Evolutionary conservation across 2,113 vertebrate species (phyloP).

Genomic region (Numenius arquata): DNA sequence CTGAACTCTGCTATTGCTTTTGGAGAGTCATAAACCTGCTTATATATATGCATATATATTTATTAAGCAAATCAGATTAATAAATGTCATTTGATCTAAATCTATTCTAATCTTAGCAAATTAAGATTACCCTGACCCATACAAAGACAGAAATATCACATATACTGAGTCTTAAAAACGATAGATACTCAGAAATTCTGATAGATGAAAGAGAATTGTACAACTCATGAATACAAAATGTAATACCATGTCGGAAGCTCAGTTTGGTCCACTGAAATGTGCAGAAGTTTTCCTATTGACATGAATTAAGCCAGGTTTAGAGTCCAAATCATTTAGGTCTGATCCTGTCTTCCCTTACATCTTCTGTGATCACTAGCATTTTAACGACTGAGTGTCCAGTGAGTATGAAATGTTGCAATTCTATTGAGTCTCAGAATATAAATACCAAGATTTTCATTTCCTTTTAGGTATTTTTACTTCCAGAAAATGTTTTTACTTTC

Average conservation of each 20-base stretch:
- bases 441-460: neutral
- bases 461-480: neutral
- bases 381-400: neutral
- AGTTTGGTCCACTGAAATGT: neutral
- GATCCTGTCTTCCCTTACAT: neutral
- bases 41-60: neutral
- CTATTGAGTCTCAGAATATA: neutral
- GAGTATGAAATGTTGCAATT: neutral
- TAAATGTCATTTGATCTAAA: neutral
- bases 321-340: neutral
- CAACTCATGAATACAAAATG: neutral
- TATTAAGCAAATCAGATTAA: neutral
- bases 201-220: neutral
- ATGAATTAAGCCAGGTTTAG: neutral
- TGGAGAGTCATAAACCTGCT: neutral
- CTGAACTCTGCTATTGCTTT: neutral
- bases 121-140: neutral
- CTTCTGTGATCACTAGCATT: neutral
- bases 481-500: neutral
- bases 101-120: neutral
- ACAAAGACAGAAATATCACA: neutral
- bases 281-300: neutral
- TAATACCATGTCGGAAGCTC: neutral
- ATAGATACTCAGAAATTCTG: neutral
- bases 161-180: neutral